phyloP scores from a whole-genome alignment of 2,888 invertebrate genomes.

The Cryptocephalus primarius region DNA sequence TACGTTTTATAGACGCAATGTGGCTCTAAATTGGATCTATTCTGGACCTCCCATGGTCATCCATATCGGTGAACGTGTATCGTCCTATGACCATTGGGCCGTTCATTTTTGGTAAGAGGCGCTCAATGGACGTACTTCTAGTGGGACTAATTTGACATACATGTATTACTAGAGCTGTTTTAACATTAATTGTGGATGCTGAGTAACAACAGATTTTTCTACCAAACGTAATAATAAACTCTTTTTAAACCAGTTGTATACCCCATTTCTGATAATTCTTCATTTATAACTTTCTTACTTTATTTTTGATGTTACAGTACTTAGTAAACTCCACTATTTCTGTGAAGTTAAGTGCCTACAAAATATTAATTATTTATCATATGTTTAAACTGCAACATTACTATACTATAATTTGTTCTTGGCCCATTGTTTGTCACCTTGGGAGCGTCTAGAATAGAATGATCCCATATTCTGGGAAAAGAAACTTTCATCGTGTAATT shows the following conservation, averaged over 20 bases:
- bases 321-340: slow-evolving; percentile 90
- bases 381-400: slow-evolving; percentile 94
- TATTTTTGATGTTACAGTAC: slow-evolving; percentile 89
- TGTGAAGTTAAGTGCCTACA: slow-evolving; percentile 84
- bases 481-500: slow-evolving; percentile 97
- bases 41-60: too few relatives aligned
- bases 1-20: too few relatives aligned
- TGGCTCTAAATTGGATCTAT: too few relatives aligned
- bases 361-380: slow-evolving; percentile 92
- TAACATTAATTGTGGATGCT: slow-evolving; percentile 91
- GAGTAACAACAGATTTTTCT: slow-evolving; percentile 86
- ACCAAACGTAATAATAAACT: slow-evolving; percentile 81
- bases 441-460: slow-evolving; percentile 85
- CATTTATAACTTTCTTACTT: slow-evolving; percentile 43
- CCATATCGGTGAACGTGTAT: too few relatives aligned
- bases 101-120: too few relatives aligned
- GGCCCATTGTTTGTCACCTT: slow-evolving; percentile 71
- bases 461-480: slow-evolving; percentile 92
- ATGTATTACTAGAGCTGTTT: too few relatives aligned
- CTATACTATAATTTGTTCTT: slow-evolving; percentile 82
- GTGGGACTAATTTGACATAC: too few relatives aligned
- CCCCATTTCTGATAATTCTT: slow-evolving; percentile 98
- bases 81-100: too few relatives aligned
- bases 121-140: too few relatives aligned
- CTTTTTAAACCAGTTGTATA: slow-evolving; percentile 93